Base-by-base conservation (phyloP, 1,140 invertebrate genomes). In the Drosophila jambulina region DNA sequence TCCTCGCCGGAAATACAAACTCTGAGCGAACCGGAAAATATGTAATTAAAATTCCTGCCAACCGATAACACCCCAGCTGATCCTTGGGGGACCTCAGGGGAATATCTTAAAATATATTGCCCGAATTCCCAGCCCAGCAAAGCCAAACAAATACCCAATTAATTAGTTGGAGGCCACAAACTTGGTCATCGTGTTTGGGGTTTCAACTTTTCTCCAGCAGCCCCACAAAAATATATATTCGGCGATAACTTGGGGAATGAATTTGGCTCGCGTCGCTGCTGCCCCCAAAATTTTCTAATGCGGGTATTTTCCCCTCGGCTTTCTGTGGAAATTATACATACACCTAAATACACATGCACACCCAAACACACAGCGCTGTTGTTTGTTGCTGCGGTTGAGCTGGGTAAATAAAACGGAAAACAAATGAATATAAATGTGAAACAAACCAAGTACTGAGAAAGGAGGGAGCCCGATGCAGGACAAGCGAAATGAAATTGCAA, bases 361-460 rank as follows among this genome's bases (percentile, higher is more conserved):
- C 65, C 80, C 64, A 75, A 51, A 58, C 51, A 56, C 49, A 36
- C 43, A 19, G 36, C n/a, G 17, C 36, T 62, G 34, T 27, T 65
- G 36, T 54, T 32, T 62, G 36, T 54, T 59, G 45, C 70, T 81
- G 65, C 61, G 62, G 59, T 68, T 82, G 57, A 68, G 83, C 62
- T 77, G 71, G 84, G 84, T 83, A 87, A 87, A 87, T 87, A 88
- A 87, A 87, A 88, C 84, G 78, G 60, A 88, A 87, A 87, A 88
- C 83, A 87, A 87, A 87, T 87, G 83, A 87, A 87, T 87, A 87
- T 81, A 87, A 87, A 87, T 87, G 83, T 75, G 83, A 87, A 87
- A 77, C 86, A 87, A 88, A 83, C 83, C 82, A 80, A 80, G 84
- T 85, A 60, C 72, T 42, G 63, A 54, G 48, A 19, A 53, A 36